A percentile compares a stretch with the other conserved stretches of the same genome.
Evolutionary conservation across 2,797 vertebrate species (phyloP).

Genomic region (Valencia hispanica): DNA sequence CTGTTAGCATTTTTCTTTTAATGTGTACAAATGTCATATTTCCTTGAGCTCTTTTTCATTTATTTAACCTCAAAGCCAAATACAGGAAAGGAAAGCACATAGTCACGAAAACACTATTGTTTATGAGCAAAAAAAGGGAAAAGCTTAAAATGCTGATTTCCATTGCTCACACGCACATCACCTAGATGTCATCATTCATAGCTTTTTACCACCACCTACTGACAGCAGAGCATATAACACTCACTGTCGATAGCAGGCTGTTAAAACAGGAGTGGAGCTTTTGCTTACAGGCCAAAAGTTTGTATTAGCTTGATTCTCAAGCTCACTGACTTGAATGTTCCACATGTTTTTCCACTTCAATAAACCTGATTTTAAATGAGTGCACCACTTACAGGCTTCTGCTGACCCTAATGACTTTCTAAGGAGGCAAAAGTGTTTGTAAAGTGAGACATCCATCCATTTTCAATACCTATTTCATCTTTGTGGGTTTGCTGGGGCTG

Average conservation of each 20-base stretch:
- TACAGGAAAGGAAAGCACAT: not conserved
- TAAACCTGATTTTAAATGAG: not conserved
- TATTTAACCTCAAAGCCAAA: too few species aligned
- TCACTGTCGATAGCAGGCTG: not conserved
- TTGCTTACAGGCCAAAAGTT: not conserved
- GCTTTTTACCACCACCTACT: constrained; percentile 62
- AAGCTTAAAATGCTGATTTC: not conserved
- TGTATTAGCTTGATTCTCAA: not conserved
- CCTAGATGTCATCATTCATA: constrained; percentile 11
- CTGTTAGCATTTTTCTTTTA: constrained; percentile 13
- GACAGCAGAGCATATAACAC: constrained; percentile 35
- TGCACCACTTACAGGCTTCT: not conserved
- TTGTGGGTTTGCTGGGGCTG: not conserved
- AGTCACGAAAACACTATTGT: not conserved
- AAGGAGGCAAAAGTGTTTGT: not conserved
- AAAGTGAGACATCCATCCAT: not conserved
- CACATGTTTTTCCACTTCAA: not conserved
- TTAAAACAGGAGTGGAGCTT: not conserved
- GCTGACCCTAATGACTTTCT: not conserved
- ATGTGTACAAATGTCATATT: not conserved
- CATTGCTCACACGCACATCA: not conserved
- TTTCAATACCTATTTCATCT: not conserved
- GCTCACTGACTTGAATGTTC: not conserved
- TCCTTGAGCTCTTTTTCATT: not conserved
- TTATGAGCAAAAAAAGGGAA: not conserved